Percentiles rank a stretch among this genome's conserved stretches.
Conservation (phyloP, 2,113 vertebrate genomes). For the Apaloderma vittatum region DNA sequence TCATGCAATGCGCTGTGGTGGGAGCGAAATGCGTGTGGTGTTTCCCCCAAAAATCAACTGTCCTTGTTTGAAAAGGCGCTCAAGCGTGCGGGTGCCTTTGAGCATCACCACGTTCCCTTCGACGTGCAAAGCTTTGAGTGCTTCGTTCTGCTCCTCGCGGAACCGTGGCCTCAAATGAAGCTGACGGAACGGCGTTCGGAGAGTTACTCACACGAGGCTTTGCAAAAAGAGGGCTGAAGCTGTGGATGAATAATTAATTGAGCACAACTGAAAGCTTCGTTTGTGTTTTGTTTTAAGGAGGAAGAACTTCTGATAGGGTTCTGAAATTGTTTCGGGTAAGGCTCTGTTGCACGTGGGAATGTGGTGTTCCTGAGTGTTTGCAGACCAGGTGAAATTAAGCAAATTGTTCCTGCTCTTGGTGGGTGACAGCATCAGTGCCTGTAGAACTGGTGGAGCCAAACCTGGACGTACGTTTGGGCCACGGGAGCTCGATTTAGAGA, state of each 20-base stretch:
- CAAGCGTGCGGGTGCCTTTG: not conserved
- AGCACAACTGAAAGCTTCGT: not conserved
- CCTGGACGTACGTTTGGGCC: not conserved
- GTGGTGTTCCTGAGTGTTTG: not conserved
- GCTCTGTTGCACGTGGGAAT: fast-evolving
- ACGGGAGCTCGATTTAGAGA: not conserved
- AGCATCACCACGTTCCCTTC: fast-evolving
- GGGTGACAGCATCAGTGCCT: not conserved
- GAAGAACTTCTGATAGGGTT: not conserved
- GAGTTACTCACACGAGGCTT: not conserved
- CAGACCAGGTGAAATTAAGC: not conserved
- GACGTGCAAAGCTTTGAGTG: fast-evolving
- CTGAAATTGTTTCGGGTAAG: not conserved
- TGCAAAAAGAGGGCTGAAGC: fast-evolving
- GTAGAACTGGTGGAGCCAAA: not conserved
- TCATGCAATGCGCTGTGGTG: fast-evolving
- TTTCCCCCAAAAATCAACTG: too few relatives aligned
- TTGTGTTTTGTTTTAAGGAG: not conserved
- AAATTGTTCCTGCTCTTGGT: not conserved
- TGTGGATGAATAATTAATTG: not conserved
- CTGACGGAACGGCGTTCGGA: fast-evolving
- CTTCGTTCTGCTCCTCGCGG: fast-evolving
- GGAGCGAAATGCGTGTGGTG: not conserved
- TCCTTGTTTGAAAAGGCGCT: not conserved
- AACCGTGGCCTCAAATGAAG: not conserved